Percentiles rank a stretch among this genome's conserved stretches.
phyloP scores from a whole-genome alignment of 2,888 invertebrate species.

The Rotaria magnacalcarata region DNA sequence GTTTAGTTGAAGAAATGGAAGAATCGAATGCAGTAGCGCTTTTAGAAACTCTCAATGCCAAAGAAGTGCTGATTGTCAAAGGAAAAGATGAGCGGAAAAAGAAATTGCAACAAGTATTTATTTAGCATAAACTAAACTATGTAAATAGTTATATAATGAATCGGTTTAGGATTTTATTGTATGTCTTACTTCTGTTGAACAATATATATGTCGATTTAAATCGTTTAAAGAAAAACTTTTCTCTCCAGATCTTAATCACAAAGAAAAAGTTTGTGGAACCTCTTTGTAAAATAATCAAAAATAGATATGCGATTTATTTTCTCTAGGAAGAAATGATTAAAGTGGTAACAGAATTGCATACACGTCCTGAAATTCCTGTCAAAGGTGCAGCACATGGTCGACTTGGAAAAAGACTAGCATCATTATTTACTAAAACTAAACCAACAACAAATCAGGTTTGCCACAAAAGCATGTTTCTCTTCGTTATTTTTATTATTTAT shows the following conservation, averaged over 20 bases:
- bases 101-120: conserved; percentile 6
- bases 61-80: not conserved
- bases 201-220: conserved; percentile 19
- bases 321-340: not conserved
- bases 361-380: not conserved
- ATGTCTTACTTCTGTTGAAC: not conserved
- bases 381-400: not conserved
- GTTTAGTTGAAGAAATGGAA: not conserved
- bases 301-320: not conserved
- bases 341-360: not conserved
- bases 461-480: too few relatives aligned
- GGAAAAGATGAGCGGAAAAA: conserved; percentile 14
- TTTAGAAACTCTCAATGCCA: not conserved
- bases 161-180: not conserved
- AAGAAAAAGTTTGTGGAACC: not conserved
- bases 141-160: too few relatives aligned
- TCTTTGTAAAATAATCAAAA: not conserved
- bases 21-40: not conserved
- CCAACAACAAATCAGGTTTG: not conserved
- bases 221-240: conserved; percentile 30
- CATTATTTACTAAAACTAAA: not conserved
- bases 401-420: not conserved
- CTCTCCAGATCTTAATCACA: not conserved
- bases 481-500: not conserved
- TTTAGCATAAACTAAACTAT: too few relatives aligned